Conservation (phyloP, 2,797 vertebrate genomes). For the Malurus splendens region DNA sequence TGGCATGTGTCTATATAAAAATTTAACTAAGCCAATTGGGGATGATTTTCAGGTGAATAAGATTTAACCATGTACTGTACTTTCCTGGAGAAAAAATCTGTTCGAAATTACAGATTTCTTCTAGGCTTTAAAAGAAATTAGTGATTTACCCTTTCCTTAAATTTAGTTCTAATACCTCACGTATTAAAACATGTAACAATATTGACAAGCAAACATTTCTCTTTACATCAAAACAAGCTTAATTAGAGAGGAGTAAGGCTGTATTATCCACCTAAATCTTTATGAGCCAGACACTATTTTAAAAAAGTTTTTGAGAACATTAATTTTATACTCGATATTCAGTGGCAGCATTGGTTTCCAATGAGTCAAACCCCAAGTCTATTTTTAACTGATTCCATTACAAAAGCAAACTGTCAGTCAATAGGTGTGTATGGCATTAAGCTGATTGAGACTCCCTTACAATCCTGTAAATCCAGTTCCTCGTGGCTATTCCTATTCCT, state of each 20-base stretch:
- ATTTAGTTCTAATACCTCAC: background rate
- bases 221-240: background rate
- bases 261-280: background rate
- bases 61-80: background rate
- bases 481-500: background rate
- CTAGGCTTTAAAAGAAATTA: background rate
- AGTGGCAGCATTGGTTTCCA: background rate
- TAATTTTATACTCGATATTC: background rate
- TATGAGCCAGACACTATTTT: background rate
- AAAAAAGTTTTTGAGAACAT: background rate
- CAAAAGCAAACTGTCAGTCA: background rate
- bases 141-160: background rate
- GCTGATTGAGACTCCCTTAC: background rate
- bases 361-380: background rate
- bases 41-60: background rate
- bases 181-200: background rate
- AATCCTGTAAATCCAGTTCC: background rate
- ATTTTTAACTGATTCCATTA: constrained; percentile 8
- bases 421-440: background rate
- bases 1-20: background rate
- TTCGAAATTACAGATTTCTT: background rate
- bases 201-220: constrained; percentile 13
- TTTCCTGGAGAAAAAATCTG: background rate
- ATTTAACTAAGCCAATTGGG: background rate
- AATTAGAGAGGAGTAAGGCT: background rate